These are phyloP conservation scores for Eriocheir sinensis DNA, from an alignment of 1,140 invertebrate species.

Conservation along the genomic window DNA sequence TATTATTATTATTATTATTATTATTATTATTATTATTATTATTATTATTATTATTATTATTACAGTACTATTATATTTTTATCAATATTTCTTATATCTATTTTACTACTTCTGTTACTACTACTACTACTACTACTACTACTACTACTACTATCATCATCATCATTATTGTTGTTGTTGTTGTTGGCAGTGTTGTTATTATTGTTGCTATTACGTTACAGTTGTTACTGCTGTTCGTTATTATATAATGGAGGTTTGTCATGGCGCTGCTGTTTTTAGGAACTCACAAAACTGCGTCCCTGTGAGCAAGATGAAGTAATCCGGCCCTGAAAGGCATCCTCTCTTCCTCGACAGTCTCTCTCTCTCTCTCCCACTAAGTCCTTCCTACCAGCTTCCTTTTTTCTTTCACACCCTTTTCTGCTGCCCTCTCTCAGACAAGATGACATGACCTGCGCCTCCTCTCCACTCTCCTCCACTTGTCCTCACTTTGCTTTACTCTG, in stretches of 20 bases:
- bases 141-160: too few relatives aligned
- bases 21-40: neutral
- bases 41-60: neutral
- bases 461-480: neutral
- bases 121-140: too few relatives aligned
- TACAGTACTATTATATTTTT: too few relatives aligned
- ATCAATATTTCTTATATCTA: too few relatives aligned
- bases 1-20: neutral
- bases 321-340: neutral
- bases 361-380: neutral
- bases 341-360: neutral
- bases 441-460: neutral
- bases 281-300: neutral
- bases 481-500: neutral
- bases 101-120: too few relatives aligned
- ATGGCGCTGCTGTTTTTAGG: too few relatives aligned
- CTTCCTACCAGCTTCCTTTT: neutral
- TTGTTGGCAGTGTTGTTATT: too few relatives aligned
- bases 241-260: too few relatives aligned
- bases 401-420: neutral
- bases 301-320: neutral
- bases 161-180: too few relatives aligned
- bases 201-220: too few relatives aligned
- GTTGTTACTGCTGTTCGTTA: too few relatives aligned
- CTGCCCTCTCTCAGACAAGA: neutral